A percentile compares a stretch with the other conserved stretches of the same genome.
phyloP scores from a whole-genome alignment of 2,888 invertebrate genomes.

The Drosophila ustulata region DNA sequence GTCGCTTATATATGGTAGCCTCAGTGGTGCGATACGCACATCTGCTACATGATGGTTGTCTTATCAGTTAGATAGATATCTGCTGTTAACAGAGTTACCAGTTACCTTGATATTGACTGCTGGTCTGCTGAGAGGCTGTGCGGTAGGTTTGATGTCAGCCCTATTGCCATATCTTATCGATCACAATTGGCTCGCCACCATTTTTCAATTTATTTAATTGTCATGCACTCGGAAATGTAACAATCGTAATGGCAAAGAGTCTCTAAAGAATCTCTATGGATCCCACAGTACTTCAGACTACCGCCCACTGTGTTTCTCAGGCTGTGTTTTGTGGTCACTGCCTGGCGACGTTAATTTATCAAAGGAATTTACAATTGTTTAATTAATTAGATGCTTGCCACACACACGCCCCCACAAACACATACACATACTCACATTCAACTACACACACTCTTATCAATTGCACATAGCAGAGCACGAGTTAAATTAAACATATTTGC shows the following conservation, averaged over 20 bases:
- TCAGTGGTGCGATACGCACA: conserved; percentile 21
- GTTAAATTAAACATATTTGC: conserved; percentile 42
- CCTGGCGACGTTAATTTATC: conserved; percentile 75
- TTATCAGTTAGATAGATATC: conserved; percentile 28
- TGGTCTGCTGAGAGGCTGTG: conserved; percentile 35
- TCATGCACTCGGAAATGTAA: conserved; percentile 22
- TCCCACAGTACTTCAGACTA: background rate
- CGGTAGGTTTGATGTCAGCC: conserved; percentile 49
- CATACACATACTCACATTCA: conserved; percentile 3
- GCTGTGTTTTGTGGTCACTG: conserved; percentile 49
- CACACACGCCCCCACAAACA: conserved; percentile 9
- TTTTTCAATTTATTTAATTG: conserved; percentile 68
- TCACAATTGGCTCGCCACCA: background rate
- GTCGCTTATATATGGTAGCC: conserved; percentile 58
- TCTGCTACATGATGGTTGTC: conserved; percentile 4
- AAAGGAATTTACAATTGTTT: conserved; percentile 76
- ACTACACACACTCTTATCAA: conserved; percentile 9
- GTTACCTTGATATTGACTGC: conserved; percentile 51
- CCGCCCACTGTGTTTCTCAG: background rate
- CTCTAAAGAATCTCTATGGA: background rate
- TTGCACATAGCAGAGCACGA: background rate
- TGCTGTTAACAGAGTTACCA: conserved; percentile 10
- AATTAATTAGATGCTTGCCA: conserved; percentile 67
- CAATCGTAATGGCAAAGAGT: conserved; percentile 2
- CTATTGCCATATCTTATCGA: conserved; percentile 43